Evolutionary conservation across 2,113 vertebrate genomes (phyloP), one percentile per base, ranked within the genome.

Genomic region (Anthoscopus minutus): DNA sequence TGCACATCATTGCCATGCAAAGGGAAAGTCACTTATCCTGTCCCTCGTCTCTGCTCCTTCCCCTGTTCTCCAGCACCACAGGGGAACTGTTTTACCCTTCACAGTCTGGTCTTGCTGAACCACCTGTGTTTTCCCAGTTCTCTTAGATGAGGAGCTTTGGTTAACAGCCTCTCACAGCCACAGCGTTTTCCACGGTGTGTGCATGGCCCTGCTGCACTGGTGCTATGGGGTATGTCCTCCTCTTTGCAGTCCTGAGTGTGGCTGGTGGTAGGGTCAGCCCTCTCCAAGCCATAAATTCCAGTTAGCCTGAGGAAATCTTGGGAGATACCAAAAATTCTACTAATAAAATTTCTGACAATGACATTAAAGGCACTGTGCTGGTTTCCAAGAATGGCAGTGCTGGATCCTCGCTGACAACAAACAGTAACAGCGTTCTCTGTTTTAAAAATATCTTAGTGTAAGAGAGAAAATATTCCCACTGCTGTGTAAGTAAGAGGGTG

Each of bases 381-480:
- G 57, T 81, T 95, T 96, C 95, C 94, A 91, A 93, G 94, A 95
- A 96, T 81, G 94, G 96, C 70, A 91, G 24, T 89, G 86, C 83
- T 95, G 73, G 48, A 81, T 95, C 73, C 86, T 94, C 91, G 92
- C 91, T 86, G 78, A 96, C 95, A 94, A 93, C 86, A 87, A 95
- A 87, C 81, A 95, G 81, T 62, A 90, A 64, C 6, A 2, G 67
- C 92, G 81, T 95, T 93, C 86, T 89, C 77, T 27, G 83, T 20
- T 95, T 93, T 96, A 94, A 96, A 96, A 96, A 97, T 97, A 95
- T 92, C 94, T 78, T 86, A 4, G 77, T 5, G 61, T 96, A 96
- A 96, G 93, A 76, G 65, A 92, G 81, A 92, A 97, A 95, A 79
- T 93, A 96, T 96, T 95, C 91, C 69, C 70, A 87, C 86, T 91